Base-by-base conservation (phyloP, 2,113 vertebrate genomes). In the Prionailurus viverrinus region DNA sequence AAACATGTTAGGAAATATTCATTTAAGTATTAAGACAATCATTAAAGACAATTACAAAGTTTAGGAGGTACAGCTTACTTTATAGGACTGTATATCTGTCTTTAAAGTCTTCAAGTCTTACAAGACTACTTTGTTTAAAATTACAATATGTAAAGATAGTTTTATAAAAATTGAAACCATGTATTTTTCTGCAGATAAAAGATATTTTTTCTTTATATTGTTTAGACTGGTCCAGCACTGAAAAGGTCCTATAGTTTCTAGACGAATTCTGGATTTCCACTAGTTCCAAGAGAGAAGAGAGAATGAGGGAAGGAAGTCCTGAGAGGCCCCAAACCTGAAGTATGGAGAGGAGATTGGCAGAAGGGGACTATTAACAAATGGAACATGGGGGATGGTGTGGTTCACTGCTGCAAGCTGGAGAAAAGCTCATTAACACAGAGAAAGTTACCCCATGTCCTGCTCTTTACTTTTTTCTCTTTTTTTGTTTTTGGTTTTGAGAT, bases 161-260 rank as follows among this genome's bases (percentile, higher is more conserved):
- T 80, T 95, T 69, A 73, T 85, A 91, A 58, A 31, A n/a, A 63
- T 76, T 91, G 55, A 80, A 92, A 58, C 27, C 2, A 16, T 76
- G 8, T 69, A 5, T 96, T 94, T 92, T 88, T 79, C 29, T 58
- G 1, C 39, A 96, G 45, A 79, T 45, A 63, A 91, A 96, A 94
- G 55, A 8, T 66, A 68, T 48, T 92, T 86, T 89, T 31, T 71
- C 8, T 86, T 83, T 94, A 55, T 55, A 41, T 73, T 90, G 41
- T 36, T 90, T 53, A 78, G 58, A 45, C 33, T 80, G 84, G 39
- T 71, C 51, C 25, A 89, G 41, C 58, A 78, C 14, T 91, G 63
- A 88, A 31, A 48, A 88, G 31, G 12, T 91, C 58, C 8, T 51
- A 3, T 55, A 31, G 23, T 96, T 45, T 93, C 48, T 92, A 45